Conservation (phyloP, 2,797 vertebrate species). For the Phaenicophaeus curvirostris region DNA sequence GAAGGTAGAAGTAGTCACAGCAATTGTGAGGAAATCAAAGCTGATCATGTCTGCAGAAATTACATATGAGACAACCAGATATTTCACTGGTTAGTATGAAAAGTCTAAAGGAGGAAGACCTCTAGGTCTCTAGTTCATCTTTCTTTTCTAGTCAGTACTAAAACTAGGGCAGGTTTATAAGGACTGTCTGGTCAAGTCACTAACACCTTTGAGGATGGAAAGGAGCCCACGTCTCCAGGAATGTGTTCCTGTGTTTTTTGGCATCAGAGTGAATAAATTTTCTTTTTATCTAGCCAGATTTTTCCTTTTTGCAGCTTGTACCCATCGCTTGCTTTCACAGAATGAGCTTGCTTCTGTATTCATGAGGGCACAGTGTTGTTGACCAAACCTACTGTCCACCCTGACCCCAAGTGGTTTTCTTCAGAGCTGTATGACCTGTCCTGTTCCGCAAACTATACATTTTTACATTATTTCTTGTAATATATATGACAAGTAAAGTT, state of each 20-base stretch:
- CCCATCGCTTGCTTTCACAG: background rate
- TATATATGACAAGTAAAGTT: background rate
- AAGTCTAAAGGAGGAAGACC: background rate
- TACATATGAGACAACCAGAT: background rate
- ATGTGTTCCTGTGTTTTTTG: background rate
- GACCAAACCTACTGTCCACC: background rate
- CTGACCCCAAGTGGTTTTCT: background rate
- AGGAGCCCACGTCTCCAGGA: fast-evolving
- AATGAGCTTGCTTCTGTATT: background rate
- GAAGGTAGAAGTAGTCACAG: background rate
- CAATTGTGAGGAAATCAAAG: background rate
- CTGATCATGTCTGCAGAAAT: background rate
- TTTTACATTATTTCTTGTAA: background rate
- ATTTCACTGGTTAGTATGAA: background rate
- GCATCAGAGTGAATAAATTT: background rate
- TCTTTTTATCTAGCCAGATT: background rate
- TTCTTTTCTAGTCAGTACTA: background rate
- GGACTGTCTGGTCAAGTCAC: background rate
- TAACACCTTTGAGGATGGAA: background rate
- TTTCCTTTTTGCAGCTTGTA: background rate
- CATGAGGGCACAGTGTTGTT: background rate
- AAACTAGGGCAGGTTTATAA: background rate
- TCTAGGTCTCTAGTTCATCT: background rate
- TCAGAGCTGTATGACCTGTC: background rate
- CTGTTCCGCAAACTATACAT: background rate